phyloP scores from a whole-genome alignment of 2,888 invertebrate genomes.

The Tachina grossa region DNA sequence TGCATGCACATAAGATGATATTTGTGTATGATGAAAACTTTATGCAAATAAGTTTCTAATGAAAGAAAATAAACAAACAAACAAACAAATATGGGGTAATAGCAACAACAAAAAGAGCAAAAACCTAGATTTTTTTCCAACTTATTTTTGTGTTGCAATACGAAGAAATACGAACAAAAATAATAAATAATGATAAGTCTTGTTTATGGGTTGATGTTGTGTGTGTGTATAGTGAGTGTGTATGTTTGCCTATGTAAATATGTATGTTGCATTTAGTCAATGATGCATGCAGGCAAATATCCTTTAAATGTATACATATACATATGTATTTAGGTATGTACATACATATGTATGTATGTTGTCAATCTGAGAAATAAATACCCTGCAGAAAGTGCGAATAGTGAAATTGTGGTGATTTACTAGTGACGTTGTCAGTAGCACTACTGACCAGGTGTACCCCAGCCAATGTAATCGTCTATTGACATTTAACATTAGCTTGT shows the following conservation, averaged over 20 bases:
- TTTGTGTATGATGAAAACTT: constrained; percentile 30
- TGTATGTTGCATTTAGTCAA: neutral
- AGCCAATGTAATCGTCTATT: too few relatives aligned
- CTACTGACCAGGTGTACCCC: too few relatives aligned
- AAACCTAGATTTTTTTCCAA: neutral
- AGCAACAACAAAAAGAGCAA: constrained; percentile 38
- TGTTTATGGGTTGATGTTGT: constrained; percentile 8
- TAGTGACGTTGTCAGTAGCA: too few relatives aligned
- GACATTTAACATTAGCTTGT: too few relatives aligned
- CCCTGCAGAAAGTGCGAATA: too few relatives aligned
- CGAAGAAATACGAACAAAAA: constrained; percentile 46
- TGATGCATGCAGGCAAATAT: constrained; percentile 10
- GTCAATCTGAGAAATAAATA: constrained; percentile 8
- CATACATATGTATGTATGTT: neutral
- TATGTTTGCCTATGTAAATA: neutral
- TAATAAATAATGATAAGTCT: constrained; percentile 58
- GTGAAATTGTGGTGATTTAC: too few relatives aligned
- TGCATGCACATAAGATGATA: constrained; percentile 8
- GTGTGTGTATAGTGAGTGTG: neutral
- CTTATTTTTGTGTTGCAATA: constrained; percentile 18
- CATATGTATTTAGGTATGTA: too few relatives aligned
- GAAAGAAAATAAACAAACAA: constrained; percentile 44
- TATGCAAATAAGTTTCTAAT: constrained; percentile 66
- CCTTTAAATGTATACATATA: neutral
- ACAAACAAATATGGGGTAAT: constrained; percentile 33